Base-by-base conservation (phyloP, 1,140 invertebrate genomes). In the Heterodera schachtii region DNA sequence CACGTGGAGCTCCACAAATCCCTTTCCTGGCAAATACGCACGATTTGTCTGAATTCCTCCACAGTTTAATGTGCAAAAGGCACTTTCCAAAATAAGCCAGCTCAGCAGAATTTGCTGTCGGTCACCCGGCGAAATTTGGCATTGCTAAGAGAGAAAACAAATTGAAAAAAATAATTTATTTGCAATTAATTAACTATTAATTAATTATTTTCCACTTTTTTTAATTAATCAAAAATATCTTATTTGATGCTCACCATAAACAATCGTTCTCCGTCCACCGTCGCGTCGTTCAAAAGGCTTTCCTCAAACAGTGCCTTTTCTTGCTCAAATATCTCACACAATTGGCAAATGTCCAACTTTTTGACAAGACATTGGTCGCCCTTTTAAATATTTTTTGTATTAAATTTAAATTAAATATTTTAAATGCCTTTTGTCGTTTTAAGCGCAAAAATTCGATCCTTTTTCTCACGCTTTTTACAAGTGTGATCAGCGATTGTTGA, bases 1-100 rank as follows among this genome's bases (percentile, higher is more conserved):
- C 41, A 71, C 44, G 4, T 71, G 69, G 6, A 71, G 69, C 69
- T 71, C 69, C 31, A 71, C 11, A 46, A 41, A 71, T 11, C 69
- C 69, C 19, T 13, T 31, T n/a, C 8, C 44, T 11, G 69, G 69
- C 69, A 71, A 46, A 46, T 71, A 71, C 11, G 44, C 69, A 4
- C 69, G 69, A 41, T 71, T 71, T 41, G 41, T 31, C 31, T 71
- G 69, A 19, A 71, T 71, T 11, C 69, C 69, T n/a, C 69, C 69
- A 41, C 13, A 71, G 2, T 41, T 31, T 41, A 71, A 46, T 46
- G 69, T 71, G 69, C 69, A 71, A 41, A 71, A 46, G 0, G 69
- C 69, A 46, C 69, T 71, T 19, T 71, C 69, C 21, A 71, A 46
- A 11, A n/a, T 13, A n/a, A 71, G 11, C 69, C 69, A 71, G 41